A percentile compares a stretch with the other conserved stretches of the same genome.
Conservation (phyloP, 1,140 invertebrate genomes). For the Brachionus manjavacas region DNA sequence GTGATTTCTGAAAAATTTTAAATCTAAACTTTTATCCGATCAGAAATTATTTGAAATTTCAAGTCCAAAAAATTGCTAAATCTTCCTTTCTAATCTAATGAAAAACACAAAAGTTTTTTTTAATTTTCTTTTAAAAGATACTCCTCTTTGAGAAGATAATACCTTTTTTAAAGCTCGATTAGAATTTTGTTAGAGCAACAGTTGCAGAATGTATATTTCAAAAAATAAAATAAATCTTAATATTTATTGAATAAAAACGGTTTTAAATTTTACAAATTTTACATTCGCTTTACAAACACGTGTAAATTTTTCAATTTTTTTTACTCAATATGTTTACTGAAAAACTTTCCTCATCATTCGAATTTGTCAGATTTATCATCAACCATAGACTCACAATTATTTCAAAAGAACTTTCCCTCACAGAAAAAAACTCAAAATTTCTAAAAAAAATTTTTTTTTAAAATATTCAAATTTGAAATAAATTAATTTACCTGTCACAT, state of each 20-base stretch:
- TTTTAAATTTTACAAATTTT: background rate
- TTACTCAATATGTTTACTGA: background rate
- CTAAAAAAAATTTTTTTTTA: background rate
- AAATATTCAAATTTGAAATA: background rate
- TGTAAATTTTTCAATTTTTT: background rate
- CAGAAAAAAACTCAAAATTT: background rate
- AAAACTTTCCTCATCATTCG: background rate
- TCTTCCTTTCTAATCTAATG: too few relatives aligned
- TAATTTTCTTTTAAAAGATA: too few relatives aligned
- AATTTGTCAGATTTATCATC: background rate
- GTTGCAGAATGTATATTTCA: too few relatives aligned
- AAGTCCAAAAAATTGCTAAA: too few relatives aligned
- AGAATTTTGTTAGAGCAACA: too few relatives aligned
- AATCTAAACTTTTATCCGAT: too few relatives aligned
- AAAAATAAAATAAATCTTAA: too few relatives aligned
- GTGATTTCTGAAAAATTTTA: too few relatives aligned
- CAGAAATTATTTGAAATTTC: too few relatives aligned
- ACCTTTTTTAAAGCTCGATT: too few relatives aligned
- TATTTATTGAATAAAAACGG: background rate
- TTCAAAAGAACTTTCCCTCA: background rate
- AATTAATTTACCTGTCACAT: slow-evolving; percentile 23
- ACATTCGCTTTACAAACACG: background rate
- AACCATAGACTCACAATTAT: background rate
- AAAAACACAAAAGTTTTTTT: too few relatives aligned
- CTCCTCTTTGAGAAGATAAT: too few relatives aligned